Percentiles rank a stretch among this genome's conserved stretches.
These are phyloP conservation scores for Drosophila acutilabella DNA, from an alignment of 2,888 invertebrate species.

Conservation along the genomic window DNA sequence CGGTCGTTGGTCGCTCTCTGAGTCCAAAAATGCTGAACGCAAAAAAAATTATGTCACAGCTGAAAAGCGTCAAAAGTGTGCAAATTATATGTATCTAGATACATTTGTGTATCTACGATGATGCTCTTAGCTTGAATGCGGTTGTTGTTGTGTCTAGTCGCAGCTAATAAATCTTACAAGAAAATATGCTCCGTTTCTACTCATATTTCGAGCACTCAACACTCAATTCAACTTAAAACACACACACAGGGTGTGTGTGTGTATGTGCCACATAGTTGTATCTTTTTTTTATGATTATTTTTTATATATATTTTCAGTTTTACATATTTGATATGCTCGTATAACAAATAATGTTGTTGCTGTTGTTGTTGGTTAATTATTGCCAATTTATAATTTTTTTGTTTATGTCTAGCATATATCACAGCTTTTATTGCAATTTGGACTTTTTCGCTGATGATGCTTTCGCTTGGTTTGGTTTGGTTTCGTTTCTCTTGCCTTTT, in stretches of 20 bases:
- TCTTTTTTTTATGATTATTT: conserved; percentile 27
- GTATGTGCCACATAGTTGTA: conserved; percentile 53
- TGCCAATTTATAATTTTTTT: conserved; percentile 66
- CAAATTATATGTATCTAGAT: conserved; percentile 16
- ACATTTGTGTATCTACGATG: conserved; percentile 15
- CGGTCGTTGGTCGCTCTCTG: conserved; percentile 30
- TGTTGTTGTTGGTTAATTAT: conserved; percentile 49
- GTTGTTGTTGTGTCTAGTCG: conserved; percentile 64
- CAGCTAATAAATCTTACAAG: conserved; percentile 68
- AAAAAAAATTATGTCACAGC: conserved; percentile 59
- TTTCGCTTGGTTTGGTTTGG: conserved; percentile 42
- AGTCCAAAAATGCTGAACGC: conserved; percentile 37
- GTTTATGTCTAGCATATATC: conserved; percentile 64
- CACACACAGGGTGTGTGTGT: conserved; percentile 45
- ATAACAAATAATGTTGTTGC: conserved; percentile 37
- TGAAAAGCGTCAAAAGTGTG: conserved; percentile 28
- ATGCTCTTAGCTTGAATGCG: conserved; percentile 37
- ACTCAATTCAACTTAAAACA: conserved; percentile 15
- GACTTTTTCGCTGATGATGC: conserved; percentile 44
- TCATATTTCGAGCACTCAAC: conserved; percentile 48
- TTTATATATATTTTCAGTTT: conserved; percentile 37
- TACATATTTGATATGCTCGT: conserved; percentile 60
- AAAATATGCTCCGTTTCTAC: conserved; percentile 34
- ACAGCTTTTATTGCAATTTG: conserved; percentile 53
- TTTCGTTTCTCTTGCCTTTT: conserved; percentile 25